Conservation (phyloP, 1,140 invertebrate genomes). For the Plodia interpunctella region DNA sequence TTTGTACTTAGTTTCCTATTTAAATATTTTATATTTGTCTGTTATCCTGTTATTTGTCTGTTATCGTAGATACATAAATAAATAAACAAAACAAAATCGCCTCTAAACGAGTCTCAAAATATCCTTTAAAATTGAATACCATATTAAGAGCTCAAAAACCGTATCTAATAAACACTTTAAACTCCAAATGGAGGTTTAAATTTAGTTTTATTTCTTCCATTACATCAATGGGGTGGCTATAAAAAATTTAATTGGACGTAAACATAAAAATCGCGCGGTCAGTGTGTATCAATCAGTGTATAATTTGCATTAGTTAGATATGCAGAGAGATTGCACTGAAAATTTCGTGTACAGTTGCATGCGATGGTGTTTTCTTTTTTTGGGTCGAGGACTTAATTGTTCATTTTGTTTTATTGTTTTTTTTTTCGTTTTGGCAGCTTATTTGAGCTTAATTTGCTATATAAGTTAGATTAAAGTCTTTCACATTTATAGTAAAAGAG, state of each 20-base stretch:
- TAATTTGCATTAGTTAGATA: slow-evolving; percentile 31
- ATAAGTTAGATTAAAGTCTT: no score
- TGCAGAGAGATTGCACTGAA: slow-evolving; percentile 30
- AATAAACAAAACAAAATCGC: background rate
- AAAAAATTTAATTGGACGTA: slow-evolving; percentile 23
- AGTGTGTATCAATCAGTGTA: slow-evolving; percentile 19
- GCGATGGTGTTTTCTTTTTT: slow-evolving; percentile 15
- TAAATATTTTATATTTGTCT: no score
- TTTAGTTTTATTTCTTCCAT: slow-evolving; percentile 25
- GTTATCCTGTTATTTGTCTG: no score
- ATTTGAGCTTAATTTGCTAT: no score
- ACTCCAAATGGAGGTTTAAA: slow-evolving; percentile 12
- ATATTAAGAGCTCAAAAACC: slow-evolving; percentile 1
- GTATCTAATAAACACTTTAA: background rate
- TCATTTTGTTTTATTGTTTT: no score
- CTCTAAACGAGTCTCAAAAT: background rate
- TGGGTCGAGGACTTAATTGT: no score
- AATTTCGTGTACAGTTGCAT: slow-evolving; percentile 23
- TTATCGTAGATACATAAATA: no score
- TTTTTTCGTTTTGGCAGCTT: no score
- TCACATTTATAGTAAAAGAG: no score
- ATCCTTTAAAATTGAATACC: background rate
- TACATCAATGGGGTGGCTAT: slow-evolving; percentile 21
- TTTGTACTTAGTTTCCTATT: no score
- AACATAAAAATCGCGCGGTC: slow-evolving; percentile 17